Evolutionary conservation across 2,797 vertebrate species (phyloP).

Genomic region (Thalassophryne amazonica): DNA sequence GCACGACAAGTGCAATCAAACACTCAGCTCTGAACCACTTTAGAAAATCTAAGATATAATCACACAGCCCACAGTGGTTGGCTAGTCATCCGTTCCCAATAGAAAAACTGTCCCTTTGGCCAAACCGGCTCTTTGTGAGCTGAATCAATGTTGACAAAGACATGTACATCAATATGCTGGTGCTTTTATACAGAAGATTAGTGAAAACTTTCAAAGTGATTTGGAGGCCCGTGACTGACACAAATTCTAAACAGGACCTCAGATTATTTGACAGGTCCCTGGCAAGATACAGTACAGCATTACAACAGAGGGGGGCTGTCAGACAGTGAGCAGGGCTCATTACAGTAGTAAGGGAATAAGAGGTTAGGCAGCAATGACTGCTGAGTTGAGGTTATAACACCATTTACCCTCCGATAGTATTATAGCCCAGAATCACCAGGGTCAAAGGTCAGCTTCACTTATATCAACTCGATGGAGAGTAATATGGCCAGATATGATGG

Average conservation of each 20-base stretch:
- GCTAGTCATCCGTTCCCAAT: slow-evolving; percentile 75
- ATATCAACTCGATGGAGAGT: not conserved
- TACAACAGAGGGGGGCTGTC: slow-evolving; percentile 48
- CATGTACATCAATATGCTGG: slow-evolving; percentile 69
- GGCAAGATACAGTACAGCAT: slow-evolving; percentile 48
- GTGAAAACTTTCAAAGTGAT: slow-evolving; percentile 70
- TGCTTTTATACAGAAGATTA: slow-evolving; percentile 62
- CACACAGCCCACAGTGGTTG: slow-evolving; percentile 62
- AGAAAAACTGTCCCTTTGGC: slow-evolving; percentile 63
- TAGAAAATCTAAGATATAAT: slow-evolving; percentile 72
- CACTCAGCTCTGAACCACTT: slow-evolving; percentile 70
- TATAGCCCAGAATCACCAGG: not conserved
- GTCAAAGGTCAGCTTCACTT: slow-evolving; percentile 8
- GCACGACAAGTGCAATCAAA: slow-evolving; percentile 75
- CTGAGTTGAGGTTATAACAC: slow-evolving; percentile 40
- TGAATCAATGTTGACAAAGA: slow-evolving; percentile 76
- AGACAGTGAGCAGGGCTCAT: slow-evolving; percentile 49
- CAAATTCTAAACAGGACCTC: slow-evolving; percentile 68
- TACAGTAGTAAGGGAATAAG: slow-evolving; percentile 35
- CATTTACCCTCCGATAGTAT: slow-evolving; percentile 54
- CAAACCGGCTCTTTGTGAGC: slow-evolving; percentile 69
- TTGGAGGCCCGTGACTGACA: slow-evolving; percentile 65
- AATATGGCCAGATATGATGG: slow-evolving; percentile 1
- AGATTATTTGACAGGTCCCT: slow-evolving; percentile 54
- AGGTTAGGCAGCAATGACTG: slow-evolving; percentile 38